phyloP scores from a whole-genome alignment of 2,113 vertebrate genomes.

The Henicopernis longicauda region DNA sequence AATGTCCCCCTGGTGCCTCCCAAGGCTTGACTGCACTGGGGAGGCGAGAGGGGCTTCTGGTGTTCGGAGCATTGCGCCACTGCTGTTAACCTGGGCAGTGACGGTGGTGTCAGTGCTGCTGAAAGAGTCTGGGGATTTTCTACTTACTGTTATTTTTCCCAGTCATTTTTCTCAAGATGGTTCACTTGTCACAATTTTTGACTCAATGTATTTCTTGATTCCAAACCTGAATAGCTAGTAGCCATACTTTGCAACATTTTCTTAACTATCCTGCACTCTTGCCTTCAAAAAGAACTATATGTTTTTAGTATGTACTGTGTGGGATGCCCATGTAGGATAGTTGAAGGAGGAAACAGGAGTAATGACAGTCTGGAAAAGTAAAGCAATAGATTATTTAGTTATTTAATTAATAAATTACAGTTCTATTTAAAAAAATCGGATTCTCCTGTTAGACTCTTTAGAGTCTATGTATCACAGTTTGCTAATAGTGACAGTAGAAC shows the following conservation, averaged over 20 bases:
- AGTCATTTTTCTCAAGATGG: neutral
- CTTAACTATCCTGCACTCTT: neutral
- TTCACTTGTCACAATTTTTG: neutral
- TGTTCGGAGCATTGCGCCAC: neutral
- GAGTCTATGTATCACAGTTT: neutral
- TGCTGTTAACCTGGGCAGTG: neutral
- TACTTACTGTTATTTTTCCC: neutral
- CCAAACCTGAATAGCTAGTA: neutral
- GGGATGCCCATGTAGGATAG: neutral
- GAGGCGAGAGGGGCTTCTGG: neutral
- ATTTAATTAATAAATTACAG: neutral
- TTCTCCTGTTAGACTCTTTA: neutral
- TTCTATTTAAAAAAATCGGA: neutral
- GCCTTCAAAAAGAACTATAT: neutral
- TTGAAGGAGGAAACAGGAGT: neutral
- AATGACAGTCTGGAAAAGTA: neutral
- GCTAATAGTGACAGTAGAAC: neutral
- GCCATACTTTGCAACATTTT: neutral
- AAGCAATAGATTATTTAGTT: neutral
- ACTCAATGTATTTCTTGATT: neutral
- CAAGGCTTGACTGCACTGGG: neutral
- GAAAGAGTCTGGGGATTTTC: neutral
- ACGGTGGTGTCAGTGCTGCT: rapidly evolving
- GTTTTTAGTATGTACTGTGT: neutral
- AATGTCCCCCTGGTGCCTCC: neutral